Evolutionary conservation across 1,140 invertebrate genomes (phyloP).

Genomic region (Paramacrobiotus metropolitanus): DNA sequence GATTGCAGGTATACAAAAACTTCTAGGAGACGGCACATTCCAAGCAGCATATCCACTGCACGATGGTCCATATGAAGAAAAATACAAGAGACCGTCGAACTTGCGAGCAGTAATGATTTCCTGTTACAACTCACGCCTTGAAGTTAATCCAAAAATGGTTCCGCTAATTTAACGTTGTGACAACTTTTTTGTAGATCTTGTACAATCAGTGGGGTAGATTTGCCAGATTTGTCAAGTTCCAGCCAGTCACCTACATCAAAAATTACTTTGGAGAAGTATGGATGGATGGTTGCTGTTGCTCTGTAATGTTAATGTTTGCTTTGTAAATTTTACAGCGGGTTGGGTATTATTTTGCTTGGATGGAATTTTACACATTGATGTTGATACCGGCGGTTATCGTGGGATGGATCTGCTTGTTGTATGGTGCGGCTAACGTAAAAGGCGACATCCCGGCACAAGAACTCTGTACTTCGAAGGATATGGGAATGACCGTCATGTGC

Average conservation of each 20-base stretch:
- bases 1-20: conserved; percentile 53
- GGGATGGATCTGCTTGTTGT: conserved; percentile 31
- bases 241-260: conserved; percentile 41
- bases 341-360: conserved; percentile 36
- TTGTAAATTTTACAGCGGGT: conserved; percentile 31
- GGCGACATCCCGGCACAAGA: conserved; percentile 31
- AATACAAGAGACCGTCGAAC: conserved; percentile 36
- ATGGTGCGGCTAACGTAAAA: conserved; percentile 39
- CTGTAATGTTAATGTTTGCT: too few relatives aligned
- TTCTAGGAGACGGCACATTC: conserved; percentile 64
- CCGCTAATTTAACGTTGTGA: conserved; percentile 9
- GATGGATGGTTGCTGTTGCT: not conserved
- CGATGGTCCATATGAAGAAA: conserved; percentile 36
- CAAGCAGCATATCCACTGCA: conserved; percentile 66
- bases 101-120: conserved; percentile 28
- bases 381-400: conserved; percentile 31
- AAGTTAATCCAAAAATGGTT: conserved; percentile 16
- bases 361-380: conserved; percentile 35
- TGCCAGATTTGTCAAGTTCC: conserved; percentile 60
- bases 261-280: conserved; percentile 2
- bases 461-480: not conserved
- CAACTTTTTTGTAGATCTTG: conserved; percentile 31
- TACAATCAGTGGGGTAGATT: conserved; percentile 73
- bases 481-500: not conserved
- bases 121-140: conserved; percentile 21